Evolutionary conservation across 2,888 invertebrate genomes (phyloP).

Genomic region (Seira sanloemensis): DNA sequence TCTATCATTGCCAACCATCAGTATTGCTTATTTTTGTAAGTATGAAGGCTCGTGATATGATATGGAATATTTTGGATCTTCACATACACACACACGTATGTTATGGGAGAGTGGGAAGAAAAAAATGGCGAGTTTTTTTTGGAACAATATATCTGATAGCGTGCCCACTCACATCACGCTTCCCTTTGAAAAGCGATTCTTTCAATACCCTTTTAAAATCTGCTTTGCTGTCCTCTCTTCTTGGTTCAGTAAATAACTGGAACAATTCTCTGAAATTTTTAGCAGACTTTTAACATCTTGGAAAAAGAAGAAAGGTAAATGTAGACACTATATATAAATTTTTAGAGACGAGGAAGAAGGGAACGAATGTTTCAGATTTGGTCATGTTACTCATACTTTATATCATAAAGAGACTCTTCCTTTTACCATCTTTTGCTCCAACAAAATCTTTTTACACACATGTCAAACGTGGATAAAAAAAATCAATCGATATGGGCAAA

Average conservation of each 20-base stretch:
- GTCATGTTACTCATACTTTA: too few relatives aligned
- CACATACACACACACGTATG: too few relatives aligned
- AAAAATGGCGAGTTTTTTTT: background rate
- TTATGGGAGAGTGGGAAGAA: too few relatives aligned
- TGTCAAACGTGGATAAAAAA: background rate
- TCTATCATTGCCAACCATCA: background rate
- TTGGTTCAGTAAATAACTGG: background rate
- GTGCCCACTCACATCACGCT: too few relatives aligned
- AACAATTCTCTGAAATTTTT: background rate
- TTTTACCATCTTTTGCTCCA: background rate
- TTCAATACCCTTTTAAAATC: background rate
- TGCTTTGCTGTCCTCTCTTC: background rate
- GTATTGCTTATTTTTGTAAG: too few relatives aligned
- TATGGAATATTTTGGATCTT: background rate
- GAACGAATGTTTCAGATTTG: background rate
- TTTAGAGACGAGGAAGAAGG: background rate
- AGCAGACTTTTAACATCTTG: background rate
- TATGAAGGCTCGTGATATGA: background rate
- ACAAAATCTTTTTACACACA: background rate
- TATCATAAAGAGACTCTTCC: background rate
- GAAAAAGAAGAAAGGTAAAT: too few relatives aligned
- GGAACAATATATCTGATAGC: background rate
- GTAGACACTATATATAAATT: too few relatives aligned
- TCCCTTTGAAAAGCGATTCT: background rate
- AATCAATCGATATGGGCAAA: conserved; percentile 31